These are phyloP conservation scores for Isaurus tuberculatus DNA, from an alignment of 92 coral and sea anemone genomes.

Conservation along the genomic window DNA sequence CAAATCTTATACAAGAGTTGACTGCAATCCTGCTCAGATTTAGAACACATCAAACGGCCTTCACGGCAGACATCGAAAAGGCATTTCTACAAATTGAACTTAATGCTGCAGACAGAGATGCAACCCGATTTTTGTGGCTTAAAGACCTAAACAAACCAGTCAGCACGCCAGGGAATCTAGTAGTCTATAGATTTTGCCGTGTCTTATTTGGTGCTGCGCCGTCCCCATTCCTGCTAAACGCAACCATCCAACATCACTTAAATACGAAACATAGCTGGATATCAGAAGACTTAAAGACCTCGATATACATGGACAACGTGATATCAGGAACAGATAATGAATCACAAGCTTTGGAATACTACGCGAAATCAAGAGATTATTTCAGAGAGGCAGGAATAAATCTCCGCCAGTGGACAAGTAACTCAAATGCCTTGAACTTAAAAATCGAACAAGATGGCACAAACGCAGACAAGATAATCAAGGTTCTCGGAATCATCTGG, in stretches of 20 bases:
- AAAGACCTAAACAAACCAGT: constrained; percentile 44
- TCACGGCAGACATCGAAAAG: constrained; percentile 51
- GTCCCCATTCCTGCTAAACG: constrained; percentile 47
- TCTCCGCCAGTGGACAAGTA: constrained; percentile 60
- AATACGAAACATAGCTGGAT: constrained; percentile 47
- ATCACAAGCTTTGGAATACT: constrained; percentile 46
- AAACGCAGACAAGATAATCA: constrained; percentile 46
- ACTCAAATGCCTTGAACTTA: constrained; percentile 53
- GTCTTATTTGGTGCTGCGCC: constrained; percentile 37
- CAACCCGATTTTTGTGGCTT: constrained; percentile 52
- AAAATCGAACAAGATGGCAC: constrained; percentile 34
- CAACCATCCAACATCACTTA: constrained; percentile 51
- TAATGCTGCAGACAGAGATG: constrained; percentile 46
- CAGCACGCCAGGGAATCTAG: constrained; percentile 38
- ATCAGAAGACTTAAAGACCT: constrained; percentile 48
- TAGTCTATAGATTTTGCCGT: constrained; percentile 30
- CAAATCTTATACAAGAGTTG: constrained; percentile 50
- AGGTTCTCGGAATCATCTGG: constrained; percentile 57
- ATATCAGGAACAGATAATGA: constrained; percentile 54
- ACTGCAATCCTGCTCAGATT: constrained; percentile 37
- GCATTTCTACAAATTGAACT: constrained; percentile 47
- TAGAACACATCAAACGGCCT: constrained; percentile 48
- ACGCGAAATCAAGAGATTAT: constrained; percentile 41
- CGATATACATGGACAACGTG: constrained; percentile 60
- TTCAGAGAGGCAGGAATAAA: constrained; percentile 57